These are phyloP conservation scores for Entelurus aequoreus DNA, from an alignment of 2,113 vertebrate species.

Conservation along the genomic window DNA sequence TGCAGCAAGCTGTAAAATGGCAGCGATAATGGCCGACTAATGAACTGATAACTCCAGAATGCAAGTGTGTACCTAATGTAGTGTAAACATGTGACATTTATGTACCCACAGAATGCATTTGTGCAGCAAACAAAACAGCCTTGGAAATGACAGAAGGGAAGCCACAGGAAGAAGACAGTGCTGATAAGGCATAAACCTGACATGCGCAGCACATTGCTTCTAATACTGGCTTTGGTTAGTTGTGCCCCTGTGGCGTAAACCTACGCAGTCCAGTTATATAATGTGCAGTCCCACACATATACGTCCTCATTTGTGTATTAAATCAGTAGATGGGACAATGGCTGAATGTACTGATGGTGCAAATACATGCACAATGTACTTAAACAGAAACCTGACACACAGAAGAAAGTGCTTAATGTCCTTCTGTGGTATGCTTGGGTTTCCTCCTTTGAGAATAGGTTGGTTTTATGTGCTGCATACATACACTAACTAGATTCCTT, in stretches of 20 bases:
- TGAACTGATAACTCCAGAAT: not conserved
- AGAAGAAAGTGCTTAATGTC: constrained; percentile 6
- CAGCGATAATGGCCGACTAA: not conserved
- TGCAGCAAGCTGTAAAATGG: constrained; percentile 1
- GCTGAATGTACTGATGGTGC: constrained; percentile 25
- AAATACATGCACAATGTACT: not conserved
- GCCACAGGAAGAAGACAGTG: constrained; percentile 54
- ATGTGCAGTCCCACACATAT: constrained; percentile 34
- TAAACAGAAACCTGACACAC: not conserved
- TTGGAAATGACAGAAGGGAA: constrained; percentile 58
- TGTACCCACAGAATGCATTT: constrained; percentile 18
- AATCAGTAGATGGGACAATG: constrained; percentile 18
- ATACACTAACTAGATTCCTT: constrained; percentile 21
- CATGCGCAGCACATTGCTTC: constrained; percentile 44
- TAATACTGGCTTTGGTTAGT: constrained; percentile 53
- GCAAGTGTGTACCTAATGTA: not conserved
- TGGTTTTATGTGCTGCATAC: constrained; percentile 24
- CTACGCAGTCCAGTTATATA: constrained; percentile 35
- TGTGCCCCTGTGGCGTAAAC: constrained; percentile 37
- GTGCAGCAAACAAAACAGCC: constrained; percentile 16
- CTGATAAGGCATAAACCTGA: constrained; percentile 57
- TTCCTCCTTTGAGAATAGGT: constrained; percentile 36
- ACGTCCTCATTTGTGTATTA: constrained; percentile 30
- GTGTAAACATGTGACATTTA: not conserved
- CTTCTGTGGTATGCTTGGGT: constrained; percentile 27